Conservation (phyloP, 2,797 vertebrate genomes). For the Botia kubotai region DNA sequence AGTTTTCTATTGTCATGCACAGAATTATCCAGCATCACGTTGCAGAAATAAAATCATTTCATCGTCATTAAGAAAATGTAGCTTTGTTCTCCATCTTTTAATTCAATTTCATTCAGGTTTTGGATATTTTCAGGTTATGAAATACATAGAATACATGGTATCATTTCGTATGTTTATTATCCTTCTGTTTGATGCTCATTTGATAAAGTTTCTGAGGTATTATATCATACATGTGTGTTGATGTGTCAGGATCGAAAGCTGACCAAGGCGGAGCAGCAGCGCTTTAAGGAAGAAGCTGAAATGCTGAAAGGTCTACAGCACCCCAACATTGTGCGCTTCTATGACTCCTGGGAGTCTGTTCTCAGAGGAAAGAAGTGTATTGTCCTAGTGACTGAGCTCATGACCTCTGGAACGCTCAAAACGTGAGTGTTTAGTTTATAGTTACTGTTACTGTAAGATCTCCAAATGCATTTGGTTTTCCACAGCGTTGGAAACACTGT, state of each 20-base stretch:
- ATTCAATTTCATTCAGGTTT: too few species aligned
- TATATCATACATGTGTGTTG: slow-evolving; percentile 4
- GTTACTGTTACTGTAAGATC: background rate
- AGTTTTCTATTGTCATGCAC: background rate
- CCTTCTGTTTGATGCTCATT: background rate
- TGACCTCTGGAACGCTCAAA: slow-evolving; percentile 97
- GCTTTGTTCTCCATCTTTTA: too few species aligned
- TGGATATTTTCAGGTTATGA: too few species aligned
- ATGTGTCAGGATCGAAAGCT: slow-evolving; percentile 88
- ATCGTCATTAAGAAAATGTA: background rate
- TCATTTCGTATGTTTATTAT: background rate
- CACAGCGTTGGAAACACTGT: background rate
- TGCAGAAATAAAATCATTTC: background rate
- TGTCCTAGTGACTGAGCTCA: slow-evolving; percentile 94
- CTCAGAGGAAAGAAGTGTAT: slow-evolving; percentile 95
- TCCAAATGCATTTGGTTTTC: background rate
- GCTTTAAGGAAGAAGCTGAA: slow-evolving; percentile 96
- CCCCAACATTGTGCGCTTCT: slow-evolving; percentile 96
- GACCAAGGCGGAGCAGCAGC: slow-evolving; percentile 92
- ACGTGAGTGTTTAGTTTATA: slow-evolving; percentile 78
- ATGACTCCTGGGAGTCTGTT: slow-evolving; percentile 94
- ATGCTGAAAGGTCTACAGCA: slow-evolving; percentile 97
- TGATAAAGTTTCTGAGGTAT: background rate
- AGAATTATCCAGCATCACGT: background rate
- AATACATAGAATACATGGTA: too few species aligned